A percentile compares a stretch with the other conserved stretches of the same genome.
Conservation (phyloP, 2,797 vertebrate genomes). For the Neosilurus hyrtlii region DNA sequence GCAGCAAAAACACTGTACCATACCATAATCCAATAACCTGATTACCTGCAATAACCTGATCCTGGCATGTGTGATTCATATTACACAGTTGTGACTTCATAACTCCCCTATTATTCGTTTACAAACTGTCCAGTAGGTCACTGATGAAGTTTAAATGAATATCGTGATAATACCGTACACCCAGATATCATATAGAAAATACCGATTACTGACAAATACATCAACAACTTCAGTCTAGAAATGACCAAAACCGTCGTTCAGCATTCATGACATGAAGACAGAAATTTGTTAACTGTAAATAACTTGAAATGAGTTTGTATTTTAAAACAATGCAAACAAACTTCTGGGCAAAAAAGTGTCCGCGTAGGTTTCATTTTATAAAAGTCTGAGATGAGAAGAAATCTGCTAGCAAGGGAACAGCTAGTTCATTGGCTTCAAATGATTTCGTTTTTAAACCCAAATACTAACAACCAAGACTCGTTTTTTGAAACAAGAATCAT, state of each 20-base stretch:
- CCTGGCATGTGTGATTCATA: no score
- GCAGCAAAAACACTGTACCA: no score
- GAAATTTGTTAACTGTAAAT: not conserved
- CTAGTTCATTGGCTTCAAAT: not conserved
- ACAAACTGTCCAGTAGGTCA: not conserved
- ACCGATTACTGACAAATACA: not conserved
- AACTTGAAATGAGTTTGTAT: not conserved
- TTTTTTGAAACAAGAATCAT: not conserved
- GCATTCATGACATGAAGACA: not conserved
- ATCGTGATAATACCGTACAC: not conserved
- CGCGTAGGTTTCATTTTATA: not conserved
- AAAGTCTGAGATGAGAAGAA: not conserved
- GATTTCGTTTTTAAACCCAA: not conserved
- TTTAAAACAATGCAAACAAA: not conserved
- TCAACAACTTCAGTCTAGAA: not conserved
- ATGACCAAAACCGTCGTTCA: not conserved
- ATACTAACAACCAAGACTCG: not conserved
- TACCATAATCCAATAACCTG: no score
- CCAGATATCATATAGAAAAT: not conserved
- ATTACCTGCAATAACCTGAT: no score
- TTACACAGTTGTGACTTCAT: not conserved
- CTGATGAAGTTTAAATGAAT: not conserved
- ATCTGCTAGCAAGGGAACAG: not conserved
- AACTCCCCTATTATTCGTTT: not conserved
- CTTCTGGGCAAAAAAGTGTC: not conserved